A percentile compares a stretch with the other conserved stretches of the same genome.
Conservation (phyloP, 2,797 vertebrate species). For the Cossypha caffra region DNA sequence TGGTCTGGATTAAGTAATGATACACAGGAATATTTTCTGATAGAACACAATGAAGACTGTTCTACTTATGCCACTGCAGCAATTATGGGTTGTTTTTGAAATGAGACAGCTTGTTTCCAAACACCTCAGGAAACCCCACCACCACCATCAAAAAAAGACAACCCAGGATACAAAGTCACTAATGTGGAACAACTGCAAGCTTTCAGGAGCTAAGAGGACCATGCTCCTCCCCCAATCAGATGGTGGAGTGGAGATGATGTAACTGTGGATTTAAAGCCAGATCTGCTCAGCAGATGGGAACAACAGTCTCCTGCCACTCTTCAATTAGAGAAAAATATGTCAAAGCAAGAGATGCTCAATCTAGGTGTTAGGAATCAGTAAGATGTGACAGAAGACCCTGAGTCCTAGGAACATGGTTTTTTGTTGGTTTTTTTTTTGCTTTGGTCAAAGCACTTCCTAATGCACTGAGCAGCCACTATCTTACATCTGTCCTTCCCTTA, state of each 20-base stretch:
- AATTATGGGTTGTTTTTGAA: background rate
- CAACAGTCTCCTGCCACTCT: background rate
- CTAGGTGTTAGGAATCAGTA: background rate
- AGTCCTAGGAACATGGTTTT: background rate
- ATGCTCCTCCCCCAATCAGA: background rate
- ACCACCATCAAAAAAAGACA: background rate
- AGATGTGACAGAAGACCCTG: background rate
- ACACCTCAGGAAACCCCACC: background rate
- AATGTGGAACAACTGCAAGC: background rate
- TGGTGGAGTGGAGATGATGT: background rate
- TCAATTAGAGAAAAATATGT: background rate
- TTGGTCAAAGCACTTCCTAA: background rate
- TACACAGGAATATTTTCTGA: background rate
- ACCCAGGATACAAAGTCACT: background rate
- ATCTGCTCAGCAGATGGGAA: background rate
- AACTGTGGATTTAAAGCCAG: background rate
- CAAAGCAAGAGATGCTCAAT: background rate
- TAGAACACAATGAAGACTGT: background rate
- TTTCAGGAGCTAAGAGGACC: background rate
- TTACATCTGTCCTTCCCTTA: background rate
- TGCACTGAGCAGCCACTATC: background rate
- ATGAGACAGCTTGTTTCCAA: background rate
- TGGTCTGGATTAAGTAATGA: background rate
- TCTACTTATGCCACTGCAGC: background rate
- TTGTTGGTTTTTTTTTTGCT: background rate